phyloP scores from a whole-genome alignment of 1,140 invertebrate species.

The Octopus bimaculoides region DNA sequence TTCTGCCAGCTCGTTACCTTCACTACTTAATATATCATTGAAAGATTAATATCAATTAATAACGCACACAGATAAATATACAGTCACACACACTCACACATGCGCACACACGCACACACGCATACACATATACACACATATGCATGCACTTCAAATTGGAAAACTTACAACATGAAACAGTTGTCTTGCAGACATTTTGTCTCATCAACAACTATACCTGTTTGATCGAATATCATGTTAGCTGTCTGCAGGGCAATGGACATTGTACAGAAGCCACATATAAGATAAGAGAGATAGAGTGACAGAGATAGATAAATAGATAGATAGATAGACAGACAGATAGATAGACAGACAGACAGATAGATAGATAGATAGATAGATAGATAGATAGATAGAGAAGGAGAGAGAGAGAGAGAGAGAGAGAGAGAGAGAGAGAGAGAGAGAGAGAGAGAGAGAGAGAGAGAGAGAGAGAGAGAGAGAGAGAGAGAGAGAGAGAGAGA shows the following conservation, averaged over 20 bases:
- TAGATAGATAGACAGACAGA: background rate
- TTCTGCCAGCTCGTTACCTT: no score
- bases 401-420: constrained; percentile 6
- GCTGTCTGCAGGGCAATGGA: no score
- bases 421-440: constrained; percentile 6
- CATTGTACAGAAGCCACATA: background rate
- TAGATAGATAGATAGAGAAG: background rate
- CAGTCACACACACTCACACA: constrained; percentile 15
- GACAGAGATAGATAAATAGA: background rate
- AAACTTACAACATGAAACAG: background rate
- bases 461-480: background rate
- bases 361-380: background rate
- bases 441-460: background rate
- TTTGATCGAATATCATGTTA: no score
- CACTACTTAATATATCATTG: no score
- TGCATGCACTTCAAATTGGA: background rate
- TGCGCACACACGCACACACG: background rate
- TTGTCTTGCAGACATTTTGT: no score
- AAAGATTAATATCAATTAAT: no score
- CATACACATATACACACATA: background rate
- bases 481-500: background rate
- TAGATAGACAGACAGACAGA: constrained; percentile 8
- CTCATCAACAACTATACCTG: no score
- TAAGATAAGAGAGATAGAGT: background rate
- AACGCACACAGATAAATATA: constrained; percentile 23